phyloP scores from a whole-genome alignment of 2,888 invertebrate genomes.

The Macaria notata region DNA sequence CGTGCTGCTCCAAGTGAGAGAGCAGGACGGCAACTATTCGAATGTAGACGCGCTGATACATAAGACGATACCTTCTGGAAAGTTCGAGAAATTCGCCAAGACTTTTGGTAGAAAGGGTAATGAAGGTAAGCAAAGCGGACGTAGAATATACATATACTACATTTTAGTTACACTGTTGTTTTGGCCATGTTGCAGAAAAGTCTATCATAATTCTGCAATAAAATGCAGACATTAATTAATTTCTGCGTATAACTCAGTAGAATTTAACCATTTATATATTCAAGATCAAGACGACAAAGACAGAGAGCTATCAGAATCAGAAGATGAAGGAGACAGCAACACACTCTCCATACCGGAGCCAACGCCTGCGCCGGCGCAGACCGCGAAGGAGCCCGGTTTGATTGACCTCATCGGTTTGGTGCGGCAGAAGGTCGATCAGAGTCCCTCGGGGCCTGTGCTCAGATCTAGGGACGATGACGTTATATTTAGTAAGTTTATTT shows the following conservation, averaged over 20 bases:
- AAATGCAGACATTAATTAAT: too few relatives aligned
- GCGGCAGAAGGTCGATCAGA: not conserved
- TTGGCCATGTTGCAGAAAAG: too few relatives aligned
- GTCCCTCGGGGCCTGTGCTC: conserved; percentile 1
- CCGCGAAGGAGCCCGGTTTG: conserved; percentile 26
- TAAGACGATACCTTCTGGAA: conserved; percentile 20
- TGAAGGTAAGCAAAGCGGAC: not conserved
- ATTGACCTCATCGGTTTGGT: not conserved
- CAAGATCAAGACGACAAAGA: too few relatives aligned
- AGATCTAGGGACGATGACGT: not conserved
- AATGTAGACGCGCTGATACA: conserved; percentile 29
- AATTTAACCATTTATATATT: too few relatives aligned
- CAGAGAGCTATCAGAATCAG: not conserved
- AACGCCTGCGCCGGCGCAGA: not conserved
- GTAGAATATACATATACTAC: too few relatives aligned
- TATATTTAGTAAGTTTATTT: conserved; percentile 7
- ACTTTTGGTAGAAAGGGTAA: conserved; percentile 15
- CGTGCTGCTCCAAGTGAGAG: conserved; percentile 27
- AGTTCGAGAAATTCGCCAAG: conserved; percentile 24
- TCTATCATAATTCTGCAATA: too few relatives aligned
- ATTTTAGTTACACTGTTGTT: too few relatives aligned
- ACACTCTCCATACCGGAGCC: not conserved
- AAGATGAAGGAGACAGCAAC: not conserved
- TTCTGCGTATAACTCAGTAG: too few relatives aligned
- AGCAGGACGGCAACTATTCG: conserved; percentile 20